Evolutionary conservation across 2,888 invertebrate genomes (phyloP), one percentile per base, ranked within the genome.

Genomic region (Crematogaster levior): DNA sequence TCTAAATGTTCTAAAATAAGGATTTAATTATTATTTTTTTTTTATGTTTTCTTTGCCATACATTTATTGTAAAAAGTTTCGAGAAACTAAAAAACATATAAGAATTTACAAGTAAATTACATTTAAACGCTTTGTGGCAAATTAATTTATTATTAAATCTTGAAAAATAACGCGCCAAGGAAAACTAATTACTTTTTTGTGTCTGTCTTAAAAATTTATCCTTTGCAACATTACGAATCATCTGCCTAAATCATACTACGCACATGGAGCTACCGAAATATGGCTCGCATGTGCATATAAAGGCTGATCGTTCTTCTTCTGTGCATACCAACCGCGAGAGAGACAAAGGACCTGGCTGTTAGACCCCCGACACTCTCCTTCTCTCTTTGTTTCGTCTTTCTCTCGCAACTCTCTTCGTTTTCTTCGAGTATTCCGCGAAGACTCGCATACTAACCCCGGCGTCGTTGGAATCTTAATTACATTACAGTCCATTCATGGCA

Each of bases 381-480:
- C 56, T 51, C 51, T 61, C 21, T 40, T n/a, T 37, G 6, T n/a
- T 15, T 9, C 63, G 21, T 30, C 12, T 18, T 53, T 3, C 18
- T 27, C 30, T 10, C 18, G 3, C n/a, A 12, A 0, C 40, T 48
- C 37, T 34, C 73, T 46, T 46, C 68, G 74, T 72, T 21, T 18
- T 40, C n/a, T 10, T 60, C 53, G 51, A 60, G 34, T 60, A 51
- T 77, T 66, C 70, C 83, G 74, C 81, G 77, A 73, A 83, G 85
- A 53, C 56, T 75, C 80, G 74, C 83, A 82, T 63, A 56, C 53
- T 81, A 82, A 82, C 48, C 65, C 72, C 51, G 73, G 70, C 34
- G 46, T 73, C 79, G n/a, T 75, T 85, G 90, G 92, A 93, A 93
- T 92, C 91, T 91, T 92, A 93, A 93, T 93, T 90, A 90, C 89